Percentiles rank a stretch among this genome's conserved stretches.
Evolutionary conservation across 2,113 vertebrate species (phyloP).

Genomic region (Ondatra zibethicus): DNA sequence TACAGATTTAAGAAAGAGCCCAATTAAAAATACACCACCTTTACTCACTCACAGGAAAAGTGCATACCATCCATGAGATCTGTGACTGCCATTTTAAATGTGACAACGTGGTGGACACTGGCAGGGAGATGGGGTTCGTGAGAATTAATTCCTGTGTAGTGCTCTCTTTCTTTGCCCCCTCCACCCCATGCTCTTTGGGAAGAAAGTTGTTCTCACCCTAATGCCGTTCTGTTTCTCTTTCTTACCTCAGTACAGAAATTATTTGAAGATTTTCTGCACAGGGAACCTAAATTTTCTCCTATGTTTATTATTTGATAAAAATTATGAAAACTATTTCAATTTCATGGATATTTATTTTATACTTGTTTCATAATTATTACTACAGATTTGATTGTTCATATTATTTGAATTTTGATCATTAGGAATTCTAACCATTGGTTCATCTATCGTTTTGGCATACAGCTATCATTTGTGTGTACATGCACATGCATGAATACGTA

Average conservation of each 20-base stretch:
- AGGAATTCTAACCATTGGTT: background rate
- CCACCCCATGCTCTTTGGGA: background rate
- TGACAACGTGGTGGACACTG: background rate
- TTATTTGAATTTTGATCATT: background rate
- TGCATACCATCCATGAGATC: background rate
- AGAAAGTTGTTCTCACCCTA: background rate
- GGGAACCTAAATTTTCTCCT: background rate
- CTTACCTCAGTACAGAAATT: background rate
- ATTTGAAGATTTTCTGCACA: background rate
- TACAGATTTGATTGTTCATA: background rate
- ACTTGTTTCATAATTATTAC: background rate
- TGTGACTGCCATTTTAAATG: background rate
- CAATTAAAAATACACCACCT: background rate
- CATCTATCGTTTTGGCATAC: background rate
- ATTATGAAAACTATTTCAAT: background rate
- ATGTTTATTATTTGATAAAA: background rate
- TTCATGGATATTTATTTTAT: background rate
- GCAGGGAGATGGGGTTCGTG: background rate
- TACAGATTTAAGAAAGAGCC: background rate
- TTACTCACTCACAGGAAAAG: background rate
- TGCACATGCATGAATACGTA: background rate
- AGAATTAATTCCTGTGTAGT: background rate
- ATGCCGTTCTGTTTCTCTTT: background rate
- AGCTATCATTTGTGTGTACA: background rate
- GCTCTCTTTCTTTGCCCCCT: background rate